These are phyloP conservation scores for Propithecus coquereli DNA, from an alignment of 2,113 vertebrate species.

Conservation along the genomic window DNA sequence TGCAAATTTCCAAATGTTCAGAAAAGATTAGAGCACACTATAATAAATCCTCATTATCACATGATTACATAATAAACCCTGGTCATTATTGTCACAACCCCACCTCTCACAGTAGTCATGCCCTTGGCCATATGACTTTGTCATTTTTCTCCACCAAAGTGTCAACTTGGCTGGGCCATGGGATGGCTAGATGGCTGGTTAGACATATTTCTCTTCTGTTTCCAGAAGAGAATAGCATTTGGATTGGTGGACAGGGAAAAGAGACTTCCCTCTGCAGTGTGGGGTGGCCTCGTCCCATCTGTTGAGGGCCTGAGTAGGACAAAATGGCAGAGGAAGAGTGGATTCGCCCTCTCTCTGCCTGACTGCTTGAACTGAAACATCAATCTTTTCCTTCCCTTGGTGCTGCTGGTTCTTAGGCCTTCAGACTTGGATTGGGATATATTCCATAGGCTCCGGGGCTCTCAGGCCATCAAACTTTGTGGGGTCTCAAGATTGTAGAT, in stretches of 20 bases:
- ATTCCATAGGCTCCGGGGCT: not conserved
- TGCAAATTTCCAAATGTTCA: not conserved
- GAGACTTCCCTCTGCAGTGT: not conserved
- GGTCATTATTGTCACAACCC: accelerated
- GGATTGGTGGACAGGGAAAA: not conserved
- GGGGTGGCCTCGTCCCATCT: not conserved
- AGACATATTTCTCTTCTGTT: not conserved
- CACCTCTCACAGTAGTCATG: accelerated
- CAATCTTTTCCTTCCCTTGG: not conserved
- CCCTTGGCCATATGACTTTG: not conserved
- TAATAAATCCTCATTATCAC: not conserved
- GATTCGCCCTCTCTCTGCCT: not conserved
- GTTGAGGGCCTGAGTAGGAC: not conserved
- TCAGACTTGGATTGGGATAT: not conserved
- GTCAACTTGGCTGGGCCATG: too few relatives aligned
- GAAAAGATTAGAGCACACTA: not conserved
- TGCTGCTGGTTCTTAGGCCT: not conserved
- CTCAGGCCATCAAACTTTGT: not conserved
- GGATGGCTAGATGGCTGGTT: not conserved
- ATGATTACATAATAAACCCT: too few relatives aligned
- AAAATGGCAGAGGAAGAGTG: not conserved
- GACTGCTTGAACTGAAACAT: not conserved
- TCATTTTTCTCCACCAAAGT: not conserved
- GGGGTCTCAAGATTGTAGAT: not conserved
- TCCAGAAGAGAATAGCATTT: not conserved